Evolutionary conservation across 2,888 invertebrate species (phyloP), one percentile per base, ranked within the genome.

Genomic region (Cephus sareptanus): DNA sequence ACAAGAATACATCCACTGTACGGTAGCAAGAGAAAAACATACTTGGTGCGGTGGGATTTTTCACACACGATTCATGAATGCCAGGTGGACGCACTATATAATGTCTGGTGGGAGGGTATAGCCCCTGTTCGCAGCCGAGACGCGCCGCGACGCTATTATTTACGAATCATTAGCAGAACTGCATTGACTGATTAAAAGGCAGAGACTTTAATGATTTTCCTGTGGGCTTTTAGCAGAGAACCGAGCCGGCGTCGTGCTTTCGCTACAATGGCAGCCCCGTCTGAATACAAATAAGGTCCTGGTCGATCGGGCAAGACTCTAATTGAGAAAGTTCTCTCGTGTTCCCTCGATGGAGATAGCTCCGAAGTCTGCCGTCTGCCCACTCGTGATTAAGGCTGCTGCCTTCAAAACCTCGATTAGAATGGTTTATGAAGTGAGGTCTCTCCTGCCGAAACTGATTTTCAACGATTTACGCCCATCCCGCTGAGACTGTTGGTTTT

Each of bases 251-350:
- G 79, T 76, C 75, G 33, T 76, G 78, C 78, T 83, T 76, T 81
- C 77, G 81, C 81, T 85, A 85, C 83, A 85, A 86, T 85, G 80
- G 80, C 77, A 74, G 79, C 75, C 82, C 85, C 85, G 84, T 86
- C 85, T 87, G 88, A 88, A 88, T 88, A 84, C 86, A 85, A 88
- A 88, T 87, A 86, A 88, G 85, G 82, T 83, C 77, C 81, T 80
- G 87, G 85, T 85, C 85, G 87, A 87, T 88, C 83, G 83, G 83
- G 80, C 81, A 76, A 74, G 83, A 82, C 84, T 85, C 87, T 88
- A 88, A 88, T 88, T 88, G 88, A 88, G 88, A 88, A 88, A 88
- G 85, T 87, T 88, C 80, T 79, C 78, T 77, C 77, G 40, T 74
- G 71, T 40, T 73, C 69, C 40, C 71, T 40, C 77, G 77, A 75